phyloP scores from a whole-genome alignment of 2,888 invertebrate genomes.

The Epinotia ramella region DNA sequence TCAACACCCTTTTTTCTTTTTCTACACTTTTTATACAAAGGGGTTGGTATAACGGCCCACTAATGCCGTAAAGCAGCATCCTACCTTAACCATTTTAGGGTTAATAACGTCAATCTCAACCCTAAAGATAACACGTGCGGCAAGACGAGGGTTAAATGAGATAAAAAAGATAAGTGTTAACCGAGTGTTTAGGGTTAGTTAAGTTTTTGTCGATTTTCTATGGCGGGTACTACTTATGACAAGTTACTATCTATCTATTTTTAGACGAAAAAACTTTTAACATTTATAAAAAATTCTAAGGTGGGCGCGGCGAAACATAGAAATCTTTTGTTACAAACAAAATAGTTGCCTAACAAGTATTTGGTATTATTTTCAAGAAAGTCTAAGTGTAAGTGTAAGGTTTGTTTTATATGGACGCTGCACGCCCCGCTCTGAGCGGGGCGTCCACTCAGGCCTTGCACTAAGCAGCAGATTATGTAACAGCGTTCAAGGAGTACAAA shows the following conservation, averaged over 20 bases:
- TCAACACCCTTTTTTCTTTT: conserved; percentile 35
- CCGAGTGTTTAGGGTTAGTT: conserved; percentile 37
- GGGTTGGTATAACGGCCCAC: conserved; percentile 44
- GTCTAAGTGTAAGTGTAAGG: no score
- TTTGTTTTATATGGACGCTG: no score
- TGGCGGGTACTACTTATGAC: conserved; percentile 14
- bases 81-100: conserved; percentile 65
- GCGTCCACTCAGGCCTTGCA: no score
- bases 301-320: no score
- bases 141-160: conserved; percentile 68
- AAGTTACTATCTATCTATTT: neutral
- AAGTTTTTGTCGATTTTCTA: conserved; percentile 31
- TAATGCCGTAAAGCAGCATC: conserved; percentile 67
- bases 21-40: conserved; percentile 21
- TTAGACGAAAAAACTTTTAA: neutral
- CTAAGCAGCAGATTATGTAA: no score
- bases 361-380: no score
- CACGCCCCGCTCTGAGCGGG: no score
- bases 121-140: conserved; percentile 71
- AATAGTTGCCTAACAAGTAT: no score
- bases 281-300: neutral
- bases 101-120: conserved; percentile 70
- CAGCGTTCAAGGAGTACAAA: no score
- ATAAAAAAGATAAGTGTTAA: conserved; percentile 49
- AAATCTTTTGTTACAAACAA: no score